Conservation (phyloP, 2,888 invertebrate genomes). For the Xiphydria camelus region DNA sequence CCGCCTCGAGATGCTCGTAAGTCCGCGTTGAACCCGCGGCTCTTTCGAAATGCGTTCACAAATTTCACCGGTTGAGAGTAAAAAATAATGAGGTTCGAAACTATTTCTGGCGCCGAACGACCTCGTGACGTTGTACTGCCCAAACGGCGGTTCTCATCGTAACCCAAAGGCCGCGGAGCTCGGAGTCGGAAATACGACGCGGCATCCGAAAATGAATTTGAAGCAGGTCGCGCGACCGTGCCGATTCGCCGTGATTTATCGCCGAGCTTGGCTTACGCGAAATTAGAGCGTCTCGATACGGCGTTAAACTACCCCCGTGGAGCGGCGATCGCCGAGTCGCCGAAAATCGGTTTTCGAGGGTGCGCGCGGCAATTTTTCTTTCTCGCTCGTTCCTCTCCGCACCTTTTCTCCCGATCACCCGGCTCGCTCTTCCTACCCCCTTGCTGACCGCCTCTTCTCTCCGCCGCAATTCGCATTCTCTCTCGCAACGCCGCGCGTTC, state of each 20-base stretch:
- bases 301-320: too few relatives aligned
- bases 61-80: slow-evolving; percentile 38
- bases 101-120: slow-evolving; percentile 47
- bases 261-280: too few relatives aligned
- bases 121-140: slow-evolving; percentile 46
- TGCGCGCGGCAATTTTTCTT: slow-evolving; percentile 18
- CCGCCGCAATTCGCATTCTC: slow-evolving; percentile 48
- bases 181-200: too few relatives aligned
- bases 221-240: too few relatives aligned
- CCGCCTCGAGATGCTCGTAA: too few relatives aligned
- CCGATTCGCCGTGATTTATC: too few relatives aligned
- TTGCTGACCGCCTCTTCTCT: slow-evolving; percentile 28
- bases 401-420: neutral
- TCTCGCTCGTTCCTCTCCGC: neutral
- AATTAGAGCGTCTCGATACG: too few relatives aligned
- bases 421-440: slow-evolving; percentile 11
- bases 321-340: too few relatives aligned
- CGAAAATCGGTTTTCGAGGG: too few relatives aligned
- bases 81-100: slow-evolving; percentile 46
- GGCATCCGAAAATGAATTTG: too few relatives aligned
- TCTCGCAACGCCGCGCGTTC: slow-evolving; percentile 29
- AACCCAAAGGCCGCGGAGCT: too few relatives aligned
- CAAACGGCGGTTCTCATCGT: slow-evolving; percentile 42
- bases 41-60: slow-evolving; percentile 16
- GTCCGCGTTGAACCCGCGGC: neutral